Evolutionary conservation across 2,797 vertebrate genomes (phyloP), one percentile per base, ranked within the genome.

Genomic region (Gastrophryne carolinensis): DNA sequence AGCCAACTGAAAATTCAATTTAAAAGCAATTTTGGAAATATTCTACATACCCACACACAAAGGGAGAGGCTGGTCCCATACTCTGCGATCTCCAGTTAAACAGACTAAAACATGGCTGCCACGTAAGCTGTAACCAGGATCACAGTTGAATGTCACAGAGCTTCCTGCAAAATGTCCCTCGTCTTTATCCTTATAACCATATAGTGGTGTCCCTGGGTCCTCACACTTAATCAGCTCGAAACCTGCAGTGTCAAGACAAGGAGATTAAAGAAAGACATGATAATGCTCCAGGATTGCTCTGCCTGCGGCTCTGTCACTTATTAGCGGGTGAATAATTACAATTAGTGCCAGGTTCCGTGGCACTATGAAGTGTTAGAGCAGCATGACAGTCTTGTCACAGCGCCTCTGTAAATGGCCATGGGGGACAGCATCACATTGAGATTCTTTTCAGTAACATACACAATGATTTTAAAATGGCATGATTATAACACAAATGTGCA

Each of bases 161-260:
- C 96, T 99, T 64, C 97, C 98, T 1, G 98, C 96, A 30, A 98
- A 98, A 81, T 99, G 96, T 26, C 97, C 98, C 82, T 94, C 96
- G 8, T 99, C 97, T 0, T 93, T 95, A 12, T 89, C 90, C 85
- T 96, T 98, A 86, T 95, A 98, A 30, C 97, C 98, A 10, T 98
- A 99, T 87, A 93, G 94, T 0, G 97, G 97, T 19, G 93, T 82
- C 13, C 98, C 97, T 0, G 98, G 98, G 80, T 99, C 97, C 80
- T 98, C 97, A 4, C 98, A 99, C 80, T 93, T 96, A 80, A 99
- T 94, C 82, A 99, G 88, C 70, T 99, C 97, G 74, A 99, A 99
- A 84, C 98, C 98, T 99, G 86, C 11, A 54, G 39, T 1, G 44
- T 66, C 26, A 56, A 53, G 56, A 78, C 39, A 78, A 78, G 68